Evolutionary conservation across 2,888 invertebrate genomes (phyloP).

Genomic region (Tipula helvola): DNA sequence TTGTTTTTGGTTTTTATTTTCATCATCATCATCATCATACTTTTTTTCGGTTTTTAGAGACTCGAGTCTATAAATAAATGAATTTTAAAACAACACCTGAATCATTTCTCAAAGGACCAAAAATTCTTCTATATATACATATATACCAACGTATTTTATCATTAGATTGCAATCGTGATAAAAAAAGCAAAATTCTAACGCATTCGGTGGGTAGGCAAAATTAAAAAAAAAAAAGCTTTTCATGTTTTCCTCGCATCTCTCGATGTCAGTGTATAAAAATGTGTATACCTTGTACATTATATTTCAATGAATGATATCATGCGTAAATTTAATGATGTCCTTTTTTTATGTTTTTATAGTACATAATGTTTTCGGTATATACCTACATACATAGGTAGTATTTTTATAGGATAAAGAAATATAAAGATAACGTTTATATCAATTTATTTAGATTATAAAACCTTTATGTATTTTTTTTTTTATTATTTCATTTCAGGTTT

Average conservation of each 20-base stretch:
- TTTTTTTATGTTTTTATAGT: background rate
- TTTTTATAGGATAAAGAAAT: background rate
- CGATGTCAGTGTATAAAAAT: background rate
- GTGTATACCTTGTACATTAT: background rate
- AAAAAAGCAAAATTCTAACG: background rate
- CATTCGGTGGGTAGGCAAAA: background rate
- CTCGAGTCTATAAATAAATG: background rate
- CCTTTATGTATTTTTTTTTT: background rate
- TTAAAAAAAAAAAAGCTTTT: background rate
- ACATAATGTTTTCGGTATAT: background rate
- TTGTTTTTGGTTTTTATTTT: background rate
- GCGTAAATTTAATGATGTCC: slow-evolving; percentile 4
- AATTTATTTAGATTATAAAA: background rate
- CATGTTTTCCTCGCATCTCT: background rate
- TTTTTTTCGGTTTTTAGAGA: background rate
- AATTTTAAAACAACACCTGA: background rate
- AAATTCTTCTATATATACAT: background rate
- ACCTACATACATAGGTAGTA: background rate
- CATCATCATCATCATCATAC: background rate
- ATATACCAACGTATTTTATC: background rate
- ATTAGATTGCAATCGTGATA: background rate
- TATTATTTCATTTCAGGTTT: slow-evolving; percentile 49
- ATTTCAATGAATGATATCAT: background rate
- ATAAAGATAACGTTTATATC: background rate
- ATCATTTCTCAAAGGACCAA: background rate